phyloP scores from a whole-genome alignment of 2,113 vertebrate genomes.

The Hemichromis elongatus region DNA sequence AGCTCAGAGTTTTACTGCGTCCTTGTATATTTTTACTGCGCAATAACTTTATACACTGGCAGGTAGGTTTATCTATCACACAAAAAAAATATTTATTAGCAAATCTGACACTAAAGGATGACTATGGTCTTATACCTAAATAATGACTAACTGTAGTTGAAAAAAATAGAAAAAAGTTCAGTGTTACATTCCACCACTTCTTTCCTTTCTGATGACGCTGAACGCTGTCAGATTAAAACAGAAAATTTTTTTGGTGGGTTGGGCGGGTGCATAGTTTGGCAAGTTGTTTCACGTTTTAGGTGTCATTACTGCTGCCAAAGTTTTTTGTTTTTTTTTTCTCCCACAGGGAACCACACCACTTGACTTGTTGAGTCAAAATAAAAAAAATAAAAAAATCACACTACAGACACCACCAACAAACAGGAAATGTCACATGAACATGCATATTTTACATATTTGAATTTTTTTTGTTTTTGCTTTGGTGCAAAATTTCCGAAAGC shows the following conservation, averaged over 20 bases:
- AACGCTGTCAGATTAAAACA: neutral
- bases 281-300: neutral
- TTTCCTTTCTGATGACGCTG: rapidly evolving
- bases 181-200: neutral
- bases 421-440: neutral
- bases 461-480: neutral
- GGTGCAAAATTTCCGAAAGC: neutral
- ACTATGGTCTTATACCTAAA: neutral
- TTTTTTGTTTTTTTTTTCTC: neutral
- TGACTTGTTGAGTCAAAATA: neutral
- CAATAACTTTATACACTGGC: neutral
- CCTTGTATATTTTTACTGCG: neutral
- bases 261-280: neutral
- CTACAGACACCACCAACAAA: rapidly evolving
- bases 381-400: rapidly evolving
- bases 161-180: rapidly evolving
- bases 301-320: rapidly evolving
- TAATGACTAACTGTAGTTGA: neutral
- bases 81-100: neutral
- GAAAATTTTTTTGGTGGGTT: neutral
- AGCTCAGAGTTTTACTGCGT: rapidly evolving
- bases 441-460: neutral
- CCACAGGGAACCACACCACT: neutral
- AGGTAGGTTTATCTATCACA: neutral
- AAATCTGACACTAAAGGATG: neutral